These are phyloP conservation scores for Emys orbicularis DNA, from an alignment of 2,797 vertebrate genomes.

Conservation along the genomic window DNA sequence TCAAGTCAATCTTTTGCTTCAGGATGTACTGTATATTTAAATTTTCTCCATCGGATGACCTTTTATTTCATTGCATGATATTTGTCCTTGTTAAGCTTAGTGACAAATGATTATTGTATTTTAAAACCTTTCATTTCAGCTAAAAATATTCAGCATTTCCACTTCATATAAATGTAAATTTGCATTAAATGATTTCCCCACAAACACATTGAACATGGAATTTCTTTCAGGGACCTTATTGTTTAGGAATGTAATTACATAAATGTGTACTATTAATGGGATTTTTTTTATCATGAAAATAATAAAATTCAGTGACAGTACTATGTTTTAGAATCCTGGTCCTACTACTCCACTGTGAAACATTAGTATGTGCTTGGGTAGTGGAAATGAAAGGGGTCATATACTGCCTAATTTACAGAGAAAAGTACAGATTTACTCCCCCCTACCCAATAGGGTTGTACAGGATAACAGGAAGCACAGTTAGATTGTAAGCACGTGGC, in stretches of 20 bases:
- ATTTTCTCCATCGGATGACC: constrained; percentile 74
- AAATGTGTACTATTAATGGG: constrained; percentile 44
- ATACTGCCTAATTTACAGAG: constrained; percentile 32
- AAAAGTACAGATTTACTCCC: constrained; percentile 26
- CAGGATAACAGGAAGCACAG: constrained; percentile 58
- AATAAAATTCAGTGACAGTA: constrained; percentile 23
- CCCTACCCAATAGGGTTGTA: not conserved
- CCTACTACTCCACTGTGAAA: not conserved
- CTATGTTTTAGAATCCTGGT: not conserved
- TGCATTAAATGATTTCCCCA: constrained; percentile 51
- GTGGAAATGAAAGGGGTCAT: constrained; percentile 16
- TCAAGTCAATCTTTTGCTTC: constrained; percentile 40
- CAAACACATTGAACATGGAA: constrained; percentile 51
- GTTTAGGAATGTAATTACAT: constrained; percentile 54
- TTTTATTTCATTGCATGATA: constrained; percentile 76
- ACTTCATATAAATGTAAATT: constrained; percentile 65
- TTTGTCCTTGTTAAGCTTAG: constrained; percentile 78
- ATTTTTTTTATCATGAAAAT: constrained; percentile 59
- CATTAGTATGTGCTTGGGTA: accelerated
- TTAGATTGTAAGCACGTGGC: constrained; percentile 13
- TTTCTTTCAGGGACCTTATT: constrained; percentile 18
- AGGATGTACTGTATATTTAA: constrained; percentile 68
- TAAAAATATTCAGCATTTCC: constrained; percentile 70
- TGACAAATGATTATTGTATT: constrained; percentile 60
- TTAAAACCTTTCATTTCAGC: constrained; percentile 53